A percentile compares a stretch with the other conserved stretches of the same genome.
phyloP scores from a whole-genome alignment of 2,888 invertebrate species.

The Selenia dentaria region DNA sequence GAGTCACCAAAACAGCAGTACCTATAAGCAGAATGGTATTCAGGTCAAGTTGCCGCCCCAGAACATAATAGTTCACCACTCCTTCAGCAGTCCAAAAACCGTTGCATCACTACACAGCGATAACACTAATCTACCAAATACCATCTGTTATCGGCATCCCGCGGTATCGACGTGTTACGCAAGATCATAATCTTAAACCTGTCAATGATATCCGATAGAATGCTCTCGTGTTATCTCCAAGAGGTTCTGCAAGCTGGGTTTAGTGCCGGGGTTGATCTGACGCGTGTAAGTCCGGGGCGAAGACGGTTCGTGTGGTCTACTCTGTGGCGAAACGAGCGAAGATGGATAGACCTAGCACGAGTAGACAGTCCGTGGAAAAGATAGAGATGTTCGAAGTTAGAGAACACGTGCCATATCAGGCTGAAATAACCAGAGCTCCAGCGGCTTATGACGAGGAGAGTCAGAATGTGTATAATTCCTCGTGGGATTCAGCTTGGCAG shows the following conservation, averaged over 20 bases:
- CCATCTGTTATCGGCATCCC: conserved; percentile 43
- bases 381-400: conserved; percentile 76
- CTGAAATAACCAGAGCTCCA: conserved; percentile 70
- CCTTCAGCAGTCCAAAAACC: conserved; percentile 40
- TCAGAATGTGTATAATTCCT: conserved; percentile 54
- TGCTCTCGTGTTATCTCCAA: conserved; percentile 61
- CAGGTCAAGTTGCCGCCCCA: conserved; percentile 18
- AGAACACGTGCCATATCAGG: conserved; percentile 77
- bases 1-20: too few relatives aligned
- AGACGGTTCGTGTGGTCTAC: conserved; percentile 53
- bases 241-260: conserved; percentile 42
- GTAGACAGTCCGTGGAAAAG: conserved; percentile 68
- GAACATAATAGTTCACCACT: conserved; percentile 27
- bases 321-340: conserved; percentile 39
- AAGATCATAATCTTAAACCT: conserved; percentile 68
- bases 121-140: conserved; percentile 57
- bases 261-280: conserved; percentile 43
- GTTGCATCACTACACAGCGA: conserved; percentile 61
- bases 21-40: conserved; percentile 5
- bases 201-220: conserved; percentile 69
- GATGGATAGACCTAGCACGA: conserved; percentile 77
- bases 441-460: conserved; percentile 72
- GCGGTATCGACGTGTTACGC: conserved; percentile 63
- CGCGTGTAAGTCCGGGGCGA: conserved; percentile 24
- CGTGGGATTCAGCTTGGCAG: conserved; percentile 72